Evolutionary conservation across 2,797 vertebrate genomes (phyloP).

Genomic region (Coregonus sp.): DNA sequence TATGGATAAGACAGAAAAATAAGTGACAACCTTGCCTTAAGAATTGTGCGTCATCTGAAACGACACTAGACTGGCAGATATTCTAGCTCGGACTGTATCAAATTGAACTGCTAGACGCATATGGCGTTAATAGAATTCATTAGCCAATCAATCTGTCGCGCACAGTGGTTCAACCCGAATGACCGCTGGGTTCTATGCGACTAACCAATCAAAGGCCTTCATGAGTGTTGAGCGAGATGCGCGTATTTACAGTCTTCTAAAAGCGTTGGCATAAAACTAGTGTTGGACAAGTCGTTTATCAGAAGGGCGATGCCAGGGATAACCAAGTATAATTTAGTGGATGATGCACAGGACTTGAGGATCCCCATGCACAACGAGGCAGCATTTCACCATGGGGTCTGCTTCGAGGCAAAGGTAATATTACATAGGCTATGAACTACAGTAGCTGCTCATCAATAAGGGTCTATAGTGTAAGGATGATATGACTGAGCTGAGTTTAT

Average conservation of each 20-base stretch:
- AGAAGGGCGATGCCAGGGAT: slow-evolving; percentile 84
- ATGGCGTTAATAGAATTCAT: slow-evolving; percentile 7
- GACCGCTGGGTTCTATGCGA: slow-evolving; percentile 59
- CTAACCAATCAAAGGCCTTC: slow-evolving; percentile 24
- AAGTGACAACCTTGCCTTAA: background rate
- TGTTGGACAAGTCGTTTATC: slow-evolving; percentile 25
- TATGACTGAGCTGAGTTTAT: background rate
- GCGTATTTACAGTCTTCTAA: slow-evolving; percentile 59
- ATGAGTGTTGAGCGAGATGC: slow-evolving; percentile 44
- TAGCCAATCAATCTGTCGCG: slow-evolving; percentile 28
- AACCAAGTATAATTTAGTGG: slow-evolving; percentile 94
- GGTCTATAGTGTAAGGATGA: background rate
- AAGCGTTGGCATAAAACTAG: slow-evolving; percentile 56
- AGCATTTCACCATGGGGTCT: slow-evolving; percentile 92
- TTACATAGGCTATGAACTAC: background rate
- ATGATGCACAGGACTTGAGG: slow-evolving; percentile 89
- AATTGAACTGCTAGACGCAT: slow-evolving; percentile 18
- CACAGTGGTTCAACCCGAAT: slow-evolving; percentile 42
- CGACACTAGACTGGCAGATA: background rate
- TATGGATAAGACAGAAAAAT: background rate
- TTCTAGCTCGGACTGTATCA: background rate
- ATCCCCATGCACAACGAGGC: slow-evolving; percentile 95
- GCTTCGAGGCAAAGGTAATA: slow-evolving; percentile 96
- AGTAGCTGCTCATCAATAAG: background rate
- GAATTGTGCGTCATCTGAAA: background rate